Base-by-base conservation (phyloP, 2,113 vertebrate species). In the Craseonycteris thonglongyai region DNA sequence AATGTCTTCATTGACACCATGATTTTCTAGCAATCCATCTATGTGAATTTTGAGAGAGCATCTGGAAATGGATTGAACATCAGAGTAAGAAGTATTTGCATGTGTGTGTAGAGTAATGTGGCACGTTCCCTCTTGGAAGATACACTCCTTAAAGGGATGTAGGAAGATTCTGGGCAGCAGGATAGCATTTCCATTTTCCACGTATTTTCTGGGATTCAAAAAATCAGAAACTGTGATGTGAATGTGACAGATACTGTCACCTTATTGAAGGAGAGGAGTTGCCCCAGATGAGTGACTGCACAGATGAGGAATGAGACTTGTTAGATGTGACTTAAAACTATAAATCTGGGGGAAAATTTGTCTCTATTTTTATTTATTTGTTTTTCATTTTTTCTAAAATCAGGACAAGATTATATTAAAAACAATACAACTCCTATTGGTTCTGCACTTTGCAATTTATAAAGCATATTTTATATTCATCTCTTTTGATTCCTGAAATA, bases 401-500 rank as follows among this genome's bases (percentile, higher is more conserved):
- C 22, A 84, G 28, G 16, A 94, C 81, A 93, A 69, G 65, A 65
- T 51, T 85, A n/a, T 7, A 42, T 72, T 66, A 35, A 78, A 69
- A 89, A 83, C 1, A 10, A 63, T 69, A n/a, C 33, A 49, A 61
- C n/a, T 88, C 9, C 8, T 10, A 1, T 33, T 89, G 30, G 3
- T 56, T 45, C 11, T 82, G 28, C 7, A 28, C 28, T 94, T 94
- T 51, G 24, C 18, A 88, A 59, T n/a, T 63, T 82, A 88, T 26
- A 68, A 76, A 89, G n/a, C 24, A 13, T 74, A 45, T 88, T 88
- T 93, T 74, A 66, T 69, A 90, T 79, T n/a, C 8, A 71, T 69
- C 9, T 71, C 15, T 91, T 71, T 72, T 89, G 40, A 86, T 76
- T 95, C 28, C 59, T 90, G 26, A 95, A 75, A 65, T 87, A 92